Conservation (phyloP, 1,140 invertebrate genomes). For the Hypsibius dujardini region DNA sequence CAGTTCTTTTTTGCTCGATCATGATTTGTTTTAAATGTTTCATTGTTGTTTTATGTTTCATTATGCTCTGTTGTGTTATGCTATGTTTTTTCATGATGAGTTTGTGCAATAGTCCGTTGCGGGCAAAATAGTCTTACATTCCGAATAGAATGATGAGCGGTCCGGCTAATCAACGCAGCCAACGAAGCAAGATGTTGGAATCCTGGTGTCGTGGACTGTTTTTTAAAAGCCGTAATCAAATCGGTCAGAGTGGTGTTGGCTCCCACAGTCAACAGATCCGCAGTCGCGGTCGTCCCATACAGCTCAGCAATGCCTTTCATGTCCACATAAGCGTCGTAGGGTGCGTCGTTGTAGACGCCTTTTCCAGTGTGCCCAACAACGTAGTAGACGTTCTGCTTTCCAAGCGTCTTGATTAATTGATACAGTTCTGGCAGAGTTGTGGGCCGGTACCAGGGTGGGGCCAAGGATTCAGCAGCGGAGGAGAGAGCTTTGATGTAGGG, state of each 20-base stretch:
- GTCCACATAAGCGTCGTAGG: slow-evolving; percentile 3
- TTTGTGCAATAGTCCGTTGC: too few relatives aligned
- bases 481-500: slow-evolving; percentile 18
- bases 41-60: too few relatives aligned
- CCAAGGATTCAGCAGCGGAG: background rate
- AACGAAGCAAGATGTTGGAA: too few relatives aligned
- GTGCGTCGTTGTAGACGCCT: slow-evolving; percentile 1
- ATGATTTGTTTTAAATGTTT: too few relatives aligned
- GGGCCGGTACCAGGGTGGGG: background rate
- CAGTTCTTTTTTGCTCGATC: too few relatives aligned
- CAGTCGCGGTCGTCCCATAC: background rate
- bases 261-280: background rate
- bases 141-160: too few relatives aligned
- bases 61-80: too few relatives aligned
- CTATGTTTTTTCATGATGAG: too few relatives aligned
- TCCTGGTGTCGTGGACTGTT: too few relatives aligned
- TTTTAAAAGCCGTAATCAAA: background rate
- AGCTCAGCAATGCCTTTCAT: background rate
- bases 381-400: background rate
- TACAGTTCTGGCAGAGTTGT: background rate
- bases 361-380: background rate
- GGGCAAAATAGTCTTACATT: too few relatives aligned
- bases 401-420: background rate
- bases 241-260: background rate
- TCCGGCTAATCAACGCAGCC: too few relatives aligned